A percentile compares a stretch with the other conserved stretches of the same genome.
These are phyloP conservation scores for Platysteira castanea DNA, from an alignment of 2,113 vertebrate species.

Conservation along the genomic window DNA sequence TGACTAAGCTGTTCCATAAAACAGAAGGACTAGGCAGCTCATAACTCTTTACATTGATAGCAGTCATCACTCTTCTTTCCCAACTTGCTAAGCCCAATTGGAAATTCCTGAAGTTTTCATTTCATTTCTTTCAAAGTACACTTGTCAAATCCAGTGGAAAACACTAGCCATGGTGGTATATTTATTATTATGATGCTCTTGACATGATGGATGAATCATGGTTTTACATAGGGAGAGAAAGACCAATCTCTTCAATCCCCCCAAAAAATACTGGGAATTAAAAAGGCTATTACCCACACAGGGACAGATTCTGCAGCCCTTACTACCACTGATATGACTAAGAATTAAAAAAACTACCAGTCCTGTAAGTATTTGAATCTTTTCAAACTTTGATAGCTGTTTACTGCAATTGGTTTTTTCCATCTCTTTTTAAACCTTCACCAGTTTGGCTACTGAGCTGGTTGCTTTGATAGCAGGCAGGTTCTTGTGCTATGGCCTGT, in stretches of 20 bases:
- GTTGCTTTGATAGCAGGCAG: neutral
- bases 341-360: neutral
- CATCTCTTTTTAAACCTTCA: neutral
- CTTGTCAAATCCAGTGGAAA: neutral
- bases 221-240: neutral
- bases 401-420: neutral
- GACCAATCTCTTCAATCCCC: neutral
- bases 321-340: neutral
- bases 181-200: slow-evolving; percentile 4
- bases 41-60: slow-evolving; percentile 44
- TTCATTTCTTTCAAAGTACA: neutral
- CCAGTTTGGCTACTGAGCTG: neutral
- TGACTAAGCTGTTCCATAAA: slow-evolving; percentile 31
- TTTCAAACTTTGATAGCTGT: neutral
- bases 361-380: neutral
- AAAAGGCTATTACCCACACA: neutral
- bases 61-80: slow-evolving; percentile 40
- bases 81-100: neutral
- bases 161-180: neutral
- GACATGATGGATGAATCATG: neutral
- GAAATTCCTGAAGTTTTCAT: slow-evolving; percentile 52
- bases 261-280: neutral
- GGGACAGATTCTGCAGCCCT: neutral
- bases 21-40: slow-evolving; percentile 36
- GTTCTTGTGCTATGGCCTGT: neutral